phyloP scores from a whole-genome alignment of 1,140 invertebrate genomes.

The Atopsyche davidsoni region DNA sequence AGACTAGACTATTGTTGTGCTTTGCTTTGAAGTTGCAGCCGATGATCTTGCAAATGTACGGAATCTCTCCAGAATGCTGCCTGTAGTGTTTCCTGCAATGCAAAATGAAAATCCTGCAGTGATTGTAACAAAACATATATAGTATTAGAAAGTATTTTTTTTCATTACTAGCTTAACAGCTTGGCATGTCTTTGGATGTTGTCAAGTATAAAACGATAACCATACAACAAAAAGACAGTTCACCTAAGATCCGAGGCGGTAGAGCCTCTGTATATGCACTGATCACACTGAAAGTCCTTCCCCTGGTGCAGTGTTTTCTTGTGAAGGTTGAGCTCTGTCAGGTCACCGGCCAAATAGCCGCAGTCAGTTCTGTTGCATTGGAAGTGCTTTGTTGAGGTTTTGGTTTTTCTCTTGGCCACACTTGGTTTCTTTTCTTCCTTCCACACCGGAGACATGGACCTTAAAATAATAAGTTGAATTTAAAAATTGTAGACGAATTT shows the following conservation, averaged over 20 bases:
- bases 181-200: no score
- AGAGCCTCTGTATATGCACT: conserved; percentile 24
- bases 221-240: no score
- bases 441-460: conserved; percentile 17
- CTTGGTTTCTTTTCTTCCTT: conserved; percentile 14
- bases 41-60: conserved; percentile 22
- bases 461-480: no score
- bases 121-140: neutral
- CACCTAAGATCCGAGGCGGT: conserved; percentile 30
- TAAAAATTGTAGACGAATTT: no score
- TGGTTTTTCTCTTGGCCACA: conserved; percentile 21
- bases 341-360: conserved; percentile 9
- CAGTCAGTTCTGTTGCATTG: conserved; percentile 24
- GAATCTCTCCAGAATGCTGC: conserved; percentile 28
- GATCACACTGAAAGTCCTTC: conserved; percentile 28
- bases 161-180: no score
- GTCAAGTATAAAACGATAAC: no score
- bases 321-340: conserved; percentile 22
- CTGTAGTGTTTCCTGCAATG: conserved; percentile 27
- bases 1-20: conserved; percentile 28
- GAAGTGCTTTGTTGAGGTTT: conserved; percentile 4
- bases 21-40: conserved; percentile 27
- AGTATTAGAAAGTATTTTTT: no score
- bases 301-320: conserved; percentile 24
- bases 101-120: neutral